Evolutionary conservation across 2,888 invertebrate species (phyloP), one percentile per base, ranked within the genome.

Genomic region (Archips xylosteana): DNA sequence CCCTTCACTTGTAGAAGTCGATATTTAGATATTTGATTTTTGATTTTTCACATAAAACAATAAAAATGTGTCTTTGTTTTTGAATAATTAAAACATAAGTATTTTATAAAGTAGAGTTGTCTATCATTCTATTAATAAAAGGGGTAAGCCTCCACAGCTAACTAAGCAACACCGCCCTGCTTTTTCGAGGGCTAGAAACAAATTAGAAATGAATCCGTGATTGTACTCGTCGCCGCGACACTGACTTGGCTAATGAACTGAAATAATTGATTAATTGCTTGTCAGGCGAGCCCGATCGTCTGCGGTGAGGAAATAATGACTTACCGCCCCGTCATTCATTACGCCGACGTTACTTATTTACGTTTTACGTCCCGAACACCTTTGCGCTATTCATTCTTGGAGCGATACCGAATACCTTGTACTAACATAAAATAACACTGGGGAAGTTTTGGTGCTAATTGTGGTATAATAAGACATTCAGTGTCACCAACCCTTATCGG

Each of bases 241-340:
- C 82, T 78, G 81, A 81, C 80, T 80, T 68, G 78, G 78, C 81
- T 87, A 89, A 90, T 90, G 88, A 89, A 89, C 87, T 84, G 87
- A 85, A 88, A 88, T 90, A 90, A 90, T 89, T 90, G 89, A 90
- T 90, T 90, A 89, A 90, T 90, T 84, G 85, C 86, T 80, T 83
- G 87, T 86, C 89, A 85, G 78, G 76, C 78, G 75, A 76, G 81
- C 79, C 74, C 75, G 76, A 51, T 63, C 75, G 76, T 78, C 78
- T 80, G 82, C 79, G 83, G 83, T 83, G 67, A 54, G 62, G 72
- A 85, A 86, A 85, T 85, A 85, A 84, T 79, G 82, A 85, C 79
- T 82, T 80, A 76, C 79, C 76, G 74, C 62, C 61, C 71, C 75
- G 76, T 75, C 76, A 78, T 79, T 79, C 80, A 78, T 82, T 80